phyloP scores from a whole-genome alignment of 2,888 invertebrate species.

The Plebejus anna region DNA sequence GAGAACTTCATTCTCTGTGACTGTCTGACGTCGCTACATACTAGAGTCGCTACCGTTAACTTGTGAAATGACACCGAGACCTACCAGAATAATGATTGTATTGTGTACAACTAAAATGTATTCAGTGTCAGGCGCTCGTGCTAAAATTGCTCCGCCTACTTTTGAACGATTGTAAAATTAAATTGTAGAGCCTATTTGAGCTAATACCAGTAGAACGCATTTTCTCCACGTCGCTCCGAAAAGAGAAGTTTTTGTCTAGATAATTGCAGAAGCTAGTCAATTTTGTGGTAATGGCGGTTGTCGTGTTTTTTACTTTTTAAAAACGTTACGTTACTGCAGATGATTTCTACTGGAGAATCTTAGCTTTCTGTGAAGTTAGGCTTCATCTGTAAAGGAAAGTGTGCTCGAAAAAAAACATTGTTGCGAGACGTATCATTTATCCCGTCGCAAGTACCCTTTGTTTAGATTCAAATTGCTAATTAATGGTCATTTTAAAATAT shows the following conservation, averaged over 20 bases:
- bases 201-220: neutral
- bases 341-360: neutral
- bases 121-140: too few relatives aligned
- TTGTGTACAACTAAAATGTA: too few relatives aligned
- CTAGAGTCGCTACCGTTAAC: neutral
- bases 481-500: too few relatives aligned
- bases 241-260: constrained; percentile 7
- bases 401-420: neutral
- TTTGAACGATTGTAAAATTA: neutral
- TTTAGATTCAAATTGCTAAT: too few relatives aligned
- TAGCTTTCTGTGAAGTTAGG: neutral
- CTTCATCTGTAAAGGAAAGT: neutral
- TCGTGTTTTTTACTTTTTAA: neutral
- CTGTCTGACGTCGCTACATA: neutral
- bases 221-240: neutral
- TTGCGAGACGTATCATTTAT: neutral
- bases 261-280: constrained; percentile 13
- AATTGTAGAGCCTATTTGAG: neutral
- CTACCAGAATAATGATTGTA: neutral
- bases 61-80: neutral
- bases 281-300: constrained; percentile 16
- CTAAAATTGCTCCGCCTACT: neutral
- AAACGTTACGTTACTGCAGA: constrained; percentile 14
- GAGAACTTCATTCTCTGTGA: neutral
- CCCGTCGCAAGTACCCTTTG: neutral